These are phyloP conservation scores for Calyptomena viridis DNA, from an alignment of 2,113 vertebrate species.

Conservation along the genomic window DNA sequence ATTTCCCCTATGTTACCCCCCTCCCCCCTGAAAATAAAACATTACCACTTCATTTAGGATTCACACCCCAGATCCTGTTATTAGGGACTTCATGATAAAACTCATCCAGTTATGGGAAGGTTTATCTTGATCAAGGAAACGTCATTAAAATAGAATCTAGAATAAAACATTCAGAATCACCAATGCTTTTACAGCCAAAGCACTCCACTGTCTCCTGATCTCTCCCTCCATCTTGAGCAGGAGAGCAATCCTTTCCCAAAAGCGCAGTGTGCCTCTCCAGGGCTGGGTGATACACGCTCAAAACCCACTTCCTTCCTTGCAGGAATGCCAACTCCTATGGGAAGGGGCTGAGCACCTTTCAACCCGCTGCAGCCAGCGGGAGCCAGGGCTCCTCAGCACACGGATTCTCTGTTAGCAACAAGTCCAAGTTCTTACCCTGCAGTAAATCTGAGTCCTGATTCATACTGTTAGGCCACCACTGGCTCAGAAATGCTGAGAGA, in stretches of 20 bases:
- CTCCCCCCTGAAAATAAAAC: neutral
- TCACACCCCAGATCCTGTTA: neutral
- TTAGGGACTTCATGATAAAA: conserved; percentile 7
- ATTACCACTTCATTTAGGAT: neutral
- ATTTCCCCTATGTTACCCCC: neutral
- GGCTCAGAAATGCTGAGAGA: conserved; percentile 15
- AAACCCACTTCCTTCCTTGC: neutral
- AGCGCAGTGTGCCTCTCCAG: neutral
- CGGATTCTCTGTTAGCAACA: neutral
- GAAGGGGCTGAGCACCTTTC: neutral
- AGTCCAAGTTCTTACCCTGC: conserved; percentile 14
- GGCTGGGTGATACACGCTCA: neutral
- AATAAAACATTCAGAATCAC: conserved; percentile 52
- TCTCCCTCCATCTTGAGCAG: neutral
- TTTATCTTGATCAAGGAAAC: conserved; percentile 34
- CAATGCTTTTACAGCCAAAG: conserved; percentile 47
- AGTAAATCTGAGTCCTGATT: conserved; percentile 11
- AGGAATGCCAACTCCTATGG: neutral
- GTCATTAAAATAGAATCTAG: conserved; percentile 33
- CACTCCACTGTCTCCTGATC: neutral
- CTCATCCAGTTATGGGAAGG: neutral
- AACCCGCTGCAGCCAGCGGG: neutral
- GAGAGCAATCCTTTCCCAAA: neutral
- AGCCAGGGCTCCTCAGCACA: neutral
- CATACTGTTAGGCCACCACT: neutral